Base-by-base conservation (phyloP, 2,797 vertebrate genomes). In the Sebastes minor region DNA sequence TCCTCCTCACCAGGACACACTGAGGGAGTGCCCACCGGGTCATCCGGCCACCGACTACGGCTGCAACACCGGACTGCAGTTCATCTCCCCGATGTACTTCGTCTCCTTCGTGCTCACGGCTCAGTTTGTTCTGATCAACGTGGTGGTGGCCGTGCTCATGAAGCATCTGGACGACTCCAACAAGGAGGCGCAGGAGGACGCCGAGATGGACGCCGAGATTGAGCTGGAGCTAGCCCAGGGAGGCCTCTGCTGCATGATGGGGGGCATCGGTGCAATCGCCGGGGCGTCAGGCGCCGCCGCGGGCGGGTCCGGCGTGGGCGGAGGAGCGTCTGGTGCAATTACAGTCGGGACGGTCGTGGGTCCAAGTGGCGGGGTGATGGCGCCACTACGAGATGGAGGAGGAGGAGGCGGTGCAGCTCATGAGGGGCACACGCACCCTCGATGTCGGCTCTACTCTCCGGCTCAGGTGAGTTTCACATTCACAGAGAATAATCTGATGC, bases 51-150 rank as follows among this genome's bases (percentile, higher is more conserved):
- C 64, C 0, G 97, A 98, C 84, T 97, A 96, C 78, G 97, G 96
- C 86, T 99, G 98, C 86, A 96, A 98, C 85, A 95, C 97, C 53
- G 97, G 97, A 60, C 95, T 99, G 10, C 98, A 98, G 95, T 97
- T 98, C 90, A 98, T 99, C 95, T 99, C 98, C 0, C 98, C 98
- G 0, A 92, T 99, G 84, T 99, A 99, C 94, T 99, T 99, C 5
- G 98, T 99, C 83, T 99, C 97, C 91, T 99, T 99, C 35, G 98
- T 99, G 93, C 97, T 99, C 87, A 98, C 97, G 2, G 97, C 98
- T 1, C 98, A 99, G 95, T 99, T 99, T 11, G 98, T 99, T 14
- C 97, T 99, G 89, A 98, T 99, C 92, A 99, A 99, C 13, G 98
- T 99, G 94, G 98, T 99, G 92, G 98, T 99, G 79, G 98, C 98